Percentiles rank a stretch among this genome's conserved stretches.
phyloP scores from a whole-genome alignment of 2,797 vertebrate species.

The Smutsia gigantea region DNA sequence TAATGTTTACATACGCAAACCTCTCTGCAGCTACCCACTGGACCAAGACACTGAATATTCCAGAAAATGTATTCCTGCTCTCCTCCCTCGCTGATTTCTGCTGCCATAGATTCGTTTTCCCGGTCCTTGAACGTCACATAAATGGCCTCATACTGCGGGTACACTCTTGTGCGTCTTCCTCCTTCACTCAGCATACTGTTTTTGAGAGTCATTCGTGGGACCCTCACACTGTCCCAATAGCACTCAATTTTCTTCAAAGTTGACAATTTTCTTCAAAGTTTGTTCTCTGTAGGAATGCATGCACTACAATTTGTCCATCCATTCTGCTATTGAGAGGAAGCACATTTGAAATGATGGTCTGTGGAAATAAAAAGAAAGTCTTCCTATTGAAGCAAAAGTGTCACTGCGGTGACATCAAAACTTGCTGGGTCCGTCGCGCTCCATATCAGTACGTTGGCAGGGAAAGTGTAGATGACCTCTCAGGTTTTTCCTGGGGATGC shows the following conservation, averaged over 20 bases:
- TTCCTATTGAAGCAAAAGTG: neutral
- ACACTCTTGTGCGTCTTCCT: neutral
- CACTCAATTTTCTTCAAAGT: too few relatives aligned
- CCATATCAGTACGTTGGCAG: neutral
- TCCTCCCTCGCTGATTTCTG: neutral
- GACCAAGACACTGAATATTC: neutral
- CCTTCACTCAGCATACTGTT: neutral
- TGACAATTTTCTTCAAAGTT: too few relatives aligned
- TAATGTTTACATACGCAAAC: neutral
- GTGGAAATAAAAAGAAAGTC: neutral
- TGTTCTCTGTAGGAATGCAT: neutral
- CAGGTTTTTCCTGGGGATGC: neutral
- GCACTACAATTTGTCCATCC: neutral
- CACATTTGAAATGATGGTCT: neutral
- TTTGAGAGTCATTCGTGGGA: neutral
- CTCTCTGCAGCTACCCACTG: neutral
- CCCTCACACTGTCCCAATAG: too few relatives aligned
- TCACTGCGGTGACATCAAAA: neutral
- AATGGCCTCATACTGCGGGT: neutral
- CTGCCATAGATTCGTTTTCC: neutral
- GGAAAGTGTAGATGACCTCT: neutral
- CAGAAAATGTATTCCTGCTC: neutral
- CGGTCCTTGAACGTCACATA: neutral
- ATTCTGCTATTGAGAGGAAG: neutral
- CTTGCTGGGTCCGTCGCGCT: neutral